Percentiles rank a stretch among this genome's conserved stretches.
Conservation (phyloP, 2,888 invertebrate genomes). For the Cylloceria caligata region DNA sequence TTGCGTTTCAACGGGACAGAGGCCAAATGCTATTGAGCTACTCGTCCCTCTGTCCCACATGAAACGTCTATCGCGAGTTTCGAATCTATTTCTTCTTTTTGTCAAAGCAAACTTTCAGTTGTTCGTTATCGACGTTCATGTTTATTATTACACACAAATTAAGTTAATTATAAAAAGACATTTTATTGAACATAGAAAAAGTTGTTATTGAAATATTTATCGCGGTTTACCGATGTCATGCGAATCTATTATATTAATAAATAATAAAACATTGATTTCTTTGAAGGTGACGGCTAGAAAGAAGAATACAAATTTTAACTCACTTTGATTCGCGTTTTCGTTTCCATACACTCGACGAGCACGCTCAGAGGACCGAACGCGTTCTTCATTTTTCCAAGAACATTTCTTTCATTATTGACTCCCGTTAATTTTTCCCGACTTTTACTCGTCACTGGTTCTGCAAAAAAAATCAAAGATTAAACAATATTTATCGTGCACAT, state of each 20-base stretch:
- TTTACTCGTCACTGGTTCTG: slow-evolving; percentile 73
- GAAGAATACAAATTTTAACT: slow-evolving; percentile 64
- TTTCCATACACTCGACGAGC: slow-evolving; percentile 88
- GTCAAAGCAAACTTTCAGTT: neutral
- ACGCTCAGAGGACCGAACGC: slow-evolving; percentile 88
- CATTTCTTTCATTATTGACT: slow-evolving; percentile 83
- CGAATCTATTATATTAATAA: too few species aligned
- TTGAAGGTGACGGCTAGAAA: neutral
- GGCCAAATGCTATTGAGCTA: neutral
- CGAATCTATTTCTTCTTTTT: neutral
- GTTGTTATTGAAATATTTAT: too few species aligned
- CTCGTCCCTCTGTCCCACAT: neutral
- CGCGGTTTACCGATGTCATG: too few species aligned
- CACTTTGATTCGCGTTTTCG: slow-evolving; percentile 88
- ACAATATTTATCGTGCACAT: neutral
- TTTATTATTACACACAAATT: too few species aligned
- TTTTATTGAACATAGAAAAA: too few species aligned
- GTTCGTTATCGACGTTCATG: neutral
- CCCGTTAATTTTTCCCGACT: slow-evolving; percentile 67
- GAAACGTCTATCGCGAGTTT: neutral
- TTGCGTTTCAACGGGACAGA: slow-evolving; percentile 17
- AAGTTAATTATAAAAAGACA: too few species aligned
- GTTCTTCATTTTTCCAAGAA: slow-evolving; percentile 86
- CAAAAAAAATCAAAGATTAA: slow-evolving; percentile 48
- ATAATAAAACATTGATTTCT: neutral